phyloP scores from a whole-genome alignment of 2,113 vertebrate genomes.

The Theropithecus gelada region DNA sequence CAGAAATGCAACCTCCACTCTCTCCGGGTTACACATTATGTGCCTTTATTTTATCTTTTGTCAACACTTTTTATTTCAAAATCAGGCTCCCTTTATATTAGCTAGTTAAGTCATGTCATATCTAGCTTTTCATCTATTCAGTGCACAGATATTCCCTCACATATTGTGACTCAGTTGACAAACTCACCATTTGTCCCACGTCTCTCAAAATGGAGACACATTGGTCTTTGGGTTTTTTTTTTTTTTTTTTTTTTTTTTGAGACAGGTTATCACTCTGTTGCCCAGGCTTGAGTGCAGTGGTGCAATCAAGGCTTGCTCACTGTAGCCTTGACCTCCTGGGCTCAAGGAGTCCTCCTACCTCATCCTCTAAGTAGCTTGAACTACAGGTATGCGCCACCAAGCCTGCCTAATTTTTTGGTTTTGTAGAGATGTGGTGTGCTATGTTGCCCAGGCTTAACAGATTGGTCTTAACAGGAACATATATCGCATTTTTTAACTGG shows the following conservation, averaged over 20 bases:
- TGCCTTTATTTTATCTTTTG: conserved; percentile 29
- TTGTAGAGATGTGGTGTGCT: too few relatives aligned
- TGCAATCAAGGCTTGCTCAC: too few relatives aligned
- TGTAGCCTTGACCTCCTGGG: too few relatives aligned
- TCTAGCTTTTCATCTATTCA: neutral
- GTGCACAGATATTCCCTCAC: neutral
- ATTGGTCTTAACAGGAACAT: neutral
- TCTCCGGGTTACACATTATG: neutral
- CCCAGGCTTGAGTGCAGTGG: too few relatives aligned
- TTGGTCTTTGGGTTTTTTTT: neutral
- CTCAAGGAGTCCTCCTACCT: too few relatives aligned
- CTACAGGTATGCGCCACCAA: too few relatives aligned
- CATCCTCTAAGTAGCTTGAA: too few relatives aligned
- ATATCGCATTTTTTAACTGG: neutral
- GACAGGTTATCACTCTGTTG: too few relatives aligned
- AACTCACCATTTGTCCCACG: neutral
- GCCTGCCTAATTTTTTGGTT: too few relatives aligned
- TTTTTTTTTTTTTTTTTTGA: too few relatives aligned
- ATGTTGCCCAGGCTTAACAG: neutral
- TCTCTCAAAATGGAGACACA: neutral
- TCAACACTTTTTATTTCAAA: conserved; percentile 29
- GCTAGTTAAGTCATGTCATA: neutral
- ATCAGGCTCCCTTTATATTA: neutral
- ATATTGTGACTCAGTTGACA: neutral
- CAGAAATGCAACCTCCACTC: neutral